phyloP scores from a whole-genome alignment of 2,113 vertebrate genomes.

The Shinisaurus crocodilurus region DNA sequence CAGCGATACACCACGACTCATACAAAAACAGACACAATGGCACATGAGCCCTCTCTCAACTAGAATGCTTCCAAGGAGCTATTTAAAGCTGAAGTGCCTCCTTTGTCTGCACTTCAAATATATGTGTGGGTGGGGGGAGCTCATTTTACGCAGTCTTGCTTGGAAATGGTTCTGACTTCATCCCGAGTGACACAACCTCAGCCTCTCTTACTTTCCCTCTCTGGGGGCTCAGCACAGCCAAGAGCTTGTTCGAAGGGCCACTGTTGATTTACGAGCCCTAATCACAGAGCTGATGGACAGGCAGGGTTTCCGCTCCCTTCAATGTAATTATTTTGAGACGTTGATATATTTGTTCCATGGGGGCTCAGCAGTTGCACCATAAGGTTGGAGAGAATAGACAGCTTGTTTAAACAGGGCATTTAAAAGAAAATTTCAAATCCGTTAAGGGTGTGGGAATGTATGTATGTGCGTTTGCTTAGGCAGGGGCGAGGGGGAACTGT shows the following conservation, averaged over 20 bases:
- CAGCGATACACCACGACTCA: neutral
- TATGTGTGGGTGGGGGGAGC: neutral
- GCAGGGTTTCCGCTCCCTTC: constrained; percentile 35
- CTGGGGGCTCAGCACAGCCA: neutral
- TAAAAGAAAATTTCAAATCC: neutral
- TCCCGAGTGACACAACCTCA: neutral
- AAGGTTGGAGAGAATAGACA: constrained; percentile 45
- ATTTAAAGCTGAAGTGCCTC: neutral
- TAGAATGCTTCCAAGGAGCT: neutral
- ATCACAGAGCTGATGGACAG: constrained; percentile 36
- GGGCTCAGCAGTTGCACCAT: constrained; percentile 9
- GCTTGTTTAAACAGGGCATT: constrained; percentile 38
- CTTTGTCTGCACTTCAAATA: neutral
- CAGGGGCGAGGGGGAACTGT: neutral
- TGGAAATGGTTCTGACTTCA: neutral
- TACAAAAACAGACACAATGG: neutral
- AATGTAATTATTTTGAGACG: constrained; percentile 57
- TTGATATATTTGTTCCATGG: constrained; percentile 36
- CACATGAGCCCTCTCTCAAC: neutral
- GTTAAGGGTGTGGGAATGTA: fast-evolving
- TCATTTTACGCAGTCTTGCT: neutral
- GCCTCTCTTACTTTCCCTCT: fast-evolving
- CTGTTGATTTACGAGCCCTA: constrained; percentile 47
- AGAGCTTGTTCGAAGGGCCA: constrained; percentile 10
- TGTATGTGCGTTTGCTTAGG: neutral